Evolutionary conservation across 2,797 vertebrate genomes (phyloP).

Genomic region (Leuciscus waleckii): DNA sequence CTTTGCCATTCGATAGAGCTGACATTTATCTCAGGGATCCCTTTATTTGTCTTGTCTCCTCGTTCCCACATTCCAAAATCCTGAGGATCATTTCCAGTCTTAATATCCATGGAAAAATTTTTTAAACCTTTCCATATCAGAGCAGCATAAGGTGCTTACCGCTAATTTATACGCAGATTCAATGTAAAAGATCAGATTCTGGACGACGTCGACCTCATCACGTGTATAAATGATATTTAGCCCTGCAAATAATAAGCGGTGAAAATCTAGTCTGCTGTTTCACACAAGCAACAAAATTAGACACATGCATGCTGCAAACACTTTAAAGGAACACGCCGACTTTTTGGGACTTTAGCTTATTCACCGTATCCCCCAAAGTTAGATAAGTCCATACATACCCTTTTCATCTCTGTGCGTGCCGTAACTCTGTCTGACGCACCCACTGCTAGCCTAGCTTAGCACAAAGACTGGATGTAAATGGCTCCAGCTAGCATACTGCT

Average conservation of each 20-base stretch:
- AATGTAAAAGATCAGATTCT: slow-evolving; percentile 98
- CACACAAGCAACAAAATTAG: background rate
- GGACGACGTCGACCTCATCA: slow-evolving; percentile 93
- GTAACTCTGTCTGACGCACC: too few species aligned
- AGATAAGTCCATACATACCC: too few species aligned
- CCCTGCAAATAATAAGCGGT: slow-evolving; percentile 73
- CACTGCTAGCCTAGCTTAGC: too few species aligned
- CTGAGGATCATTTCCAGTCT: slow-evolving; percentile 68
- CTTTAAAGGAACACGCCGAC: background rate
- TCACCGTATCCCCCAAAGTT: too few species aligned
- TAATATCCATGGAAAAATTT: background rate
- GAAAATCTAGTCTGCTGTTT: background rate
- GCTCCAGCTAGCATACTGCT: too few species aligned
- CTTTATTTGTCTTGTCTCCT: slow-evolving; percentile 97
- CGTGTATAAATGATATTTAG: slow-evolving; percentile 94
- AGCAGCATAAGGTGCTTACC: slow-evolving; percentile 73
- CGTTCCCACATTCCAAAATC: slow-evolving; percentile 99
- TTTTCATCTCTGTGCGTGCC: too few species aligned
- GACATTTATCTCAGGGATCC: slow-evolving; percentile 94
- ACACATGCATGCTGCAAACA: background rate
- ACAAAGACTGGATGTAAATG: too few species aligned
- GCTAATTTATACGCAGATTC: slow-evolving; percentile 98
- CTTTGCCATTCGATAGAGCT: slow-evolving; percentile 98
- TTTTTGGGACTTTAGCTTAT: too few species aligned
- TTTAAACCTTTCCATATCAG: background rate